These are phyloP conservation scores for Thelaira solivaga DNA, from an alignment of 2,888 invertebrate genomes.

Conservation along the genomic window DNA sequence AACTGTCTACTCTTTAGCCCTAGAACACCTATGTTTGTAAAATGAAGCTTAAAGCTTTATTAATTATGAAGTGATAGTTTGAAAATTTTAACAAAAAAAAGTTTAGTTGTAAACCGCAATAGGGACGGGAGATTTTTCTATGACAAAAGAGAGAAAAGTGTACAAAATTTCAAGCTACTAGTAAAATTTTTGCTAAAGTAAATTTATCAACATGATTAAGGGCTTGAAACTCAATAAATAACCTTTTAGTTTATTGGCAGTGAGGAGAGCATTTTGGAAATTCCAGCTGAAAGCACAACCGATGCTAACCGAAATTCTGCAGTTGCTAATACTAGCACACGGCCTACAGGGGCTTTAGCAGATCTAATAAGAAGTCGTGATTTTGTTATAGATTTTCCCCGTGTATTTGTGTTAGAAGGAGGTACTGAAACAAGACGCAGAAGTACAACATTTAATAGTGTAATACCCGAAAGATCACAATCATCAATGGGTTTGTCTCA, in stretches of 20 bases:
- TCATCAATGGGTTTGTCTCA: constrained; percentile 72
- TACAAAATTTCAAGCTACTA: too few relatives aligned
- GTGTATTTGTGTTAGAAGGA: constrained; percentile 70
- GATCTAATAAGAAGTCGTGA: constrained; percentile 72
- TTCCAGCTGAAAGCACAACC: constrained; percentile 68
- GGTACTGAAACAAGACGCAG: constrained; percentile 68
- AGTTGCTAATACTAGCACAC: neutral
- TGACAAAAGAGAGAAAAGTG: too few relatives aligned
- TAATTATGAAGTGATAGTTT: too few relatives aligned
- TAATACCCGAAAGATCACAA: constrained; percentile 74
- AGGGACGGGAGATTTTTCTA: too few relatives aligned
- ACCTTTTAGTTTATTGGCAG: constrained; percentile 85
- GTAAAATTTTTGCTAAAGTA: neutral
- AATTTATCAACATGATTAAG: neutral
- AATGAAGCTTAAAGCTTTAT: too few relatives aligned
- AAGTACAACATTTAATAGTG: constrained; percentile 67
- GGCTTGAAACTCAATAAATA: neutral
- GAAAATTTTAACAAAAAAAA: too few relatives aligned
- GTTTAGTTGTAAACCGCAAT: too few relatives aligned
- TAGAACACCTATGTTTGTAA: too few relatives aligned
- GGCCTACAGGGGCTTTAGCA: constrained; percentile 63
- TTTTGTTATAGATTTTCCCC: constrained; percentile 73
- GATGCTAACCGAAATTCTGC: neutral
- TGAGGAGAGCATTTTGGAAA: constrained; percentile 89
- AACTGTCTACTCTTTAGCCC: too few relatives aligned